phyloP scores from a whole-genome alignment of 2,888 invertebrate species.

The Lasioglossum villosulum region DNA sequence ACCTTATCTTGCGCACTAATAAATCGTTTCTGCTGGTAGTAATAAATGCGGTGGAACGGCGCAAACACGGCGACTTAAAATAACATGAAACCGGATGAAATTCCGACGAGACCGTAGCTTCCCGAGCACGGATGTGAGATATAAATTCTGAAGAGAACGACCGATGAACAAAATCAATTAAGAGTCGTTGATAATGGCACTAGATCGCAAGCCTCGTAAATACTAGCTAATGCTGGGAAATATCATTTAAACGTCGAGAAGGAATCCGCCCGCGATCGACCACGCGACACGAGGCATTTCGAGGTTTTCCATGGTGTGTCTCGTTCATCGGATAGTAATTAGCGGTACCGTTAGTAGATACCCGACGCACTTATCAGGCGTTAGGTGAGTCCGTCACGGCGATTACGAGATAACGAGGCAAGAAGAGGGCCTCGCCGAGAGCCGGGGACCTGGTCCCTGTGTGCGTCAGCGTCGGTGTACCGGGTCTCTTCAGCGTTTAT shows the following conservation, averaged over 20 bases:
- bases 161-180: not conserved
- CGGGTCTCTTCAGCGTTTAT: conserved; percentile 46
- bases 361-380: conserved; percentile 62
- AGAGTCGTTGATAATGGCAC: not conserved
- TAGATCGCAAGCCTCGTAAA: not conserved
- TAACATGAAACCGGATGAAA: not conserved
- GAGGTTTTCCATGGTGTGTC: conserved; percentile 19
- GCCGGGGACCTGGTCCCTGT: not conserved
- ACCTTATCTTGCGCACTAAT: not conserved
- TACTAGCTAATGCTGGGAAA: not conserved
- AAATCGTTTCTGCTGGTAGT: not conserved
- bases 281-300: not conserved
- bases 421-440: not conserved
- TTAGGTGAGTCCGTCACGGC: conserved; percentile 41
- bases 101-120: not conserved
- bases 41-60: not conserved
- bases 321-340: conserved; percentile 60
- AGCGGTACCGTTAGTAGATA: conserved; percentile 66
- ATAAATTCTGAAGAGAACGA: not conserved
- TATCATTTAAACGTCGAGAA: not conserved
- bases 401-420: conserved; percentile 63
- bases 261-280: not conserved
- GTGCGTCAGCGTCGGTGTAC: not conserved
- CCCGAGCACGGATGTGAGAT: not conserved
- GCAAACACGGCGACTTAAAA: not conserved